phyloP scores from a whole-genome alignment of 2,888 invertebrate genomes.

The Protonemura montana region DNA sequence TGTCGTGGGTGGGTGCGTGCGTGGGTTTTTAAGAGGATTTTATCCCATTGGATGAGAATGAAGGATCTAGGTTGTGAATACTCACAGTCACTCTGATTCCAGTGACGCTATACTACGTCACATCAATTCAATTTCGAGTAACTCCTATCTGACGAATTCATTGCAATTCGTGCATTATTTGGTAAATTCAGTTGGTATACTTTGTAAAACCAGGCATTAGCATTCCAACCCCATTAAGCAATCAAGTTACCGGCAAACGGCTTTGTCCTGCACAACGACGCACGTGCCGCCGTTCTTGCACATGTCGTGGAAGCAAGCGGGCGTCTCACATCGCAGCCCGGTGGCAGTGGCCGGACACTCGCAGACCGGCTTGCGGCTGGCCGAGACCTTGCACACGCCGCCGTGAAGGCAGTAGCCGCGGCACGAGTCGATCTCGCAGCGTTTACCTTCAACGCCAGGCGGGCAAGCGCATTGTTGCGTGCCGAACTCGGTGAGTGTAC shows the following conservation, averaged over 20 bases:
- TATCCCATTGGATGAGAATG: too few relatives aligned
- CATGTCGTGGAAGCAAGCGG: constrained; percentile 57
- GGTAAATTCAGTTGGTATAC: too few relatives aligned
- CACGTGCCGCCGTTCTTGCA: constrained; percentile 68
- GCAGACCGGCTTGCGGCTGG: constrained; percentile 58
- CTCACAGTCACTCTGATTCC: too few relatives aligned
- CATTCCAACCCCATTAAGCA: background rate
- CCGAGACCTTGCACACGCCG: constrained; percentile 56
- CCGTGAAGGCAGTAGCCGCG: constrained; percentile 67
- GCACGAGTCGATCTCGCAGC: constrained; percentile 65
- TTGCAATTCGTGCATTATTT: too few relatives aligned
- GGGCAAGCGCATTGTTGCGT: constrained; percentile 65
- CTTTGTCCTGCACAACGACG: constrained; percentile 59
- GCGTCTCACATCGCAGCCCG: constrained; percentile 62
- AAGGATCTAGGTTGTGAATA: too few relatives aligned
- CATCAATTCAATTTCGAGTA: too few relatives aligned
- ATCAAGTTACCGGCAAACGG: constrained; percentile 60
- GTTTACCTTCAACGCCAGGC: constrained; percentile 63
- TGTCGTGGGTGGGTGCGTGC: too few relatives aligned
- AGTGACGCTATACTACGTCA: too few relatives aligned
- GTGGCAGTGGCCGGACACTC: constrained; percentile 60
- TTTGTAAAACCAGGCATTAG: constrained; percentile 9
- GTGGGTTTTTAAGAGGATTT: too few relatives aligned
- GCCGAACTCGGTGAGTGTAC: constrained; percentile 55
- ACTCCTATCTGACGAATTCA: too few relatives aligned